Evolutionary conservation across 2,888 invertebrate genomes (phyloP).

Genomic region (Pandemis corylana): DNA sequence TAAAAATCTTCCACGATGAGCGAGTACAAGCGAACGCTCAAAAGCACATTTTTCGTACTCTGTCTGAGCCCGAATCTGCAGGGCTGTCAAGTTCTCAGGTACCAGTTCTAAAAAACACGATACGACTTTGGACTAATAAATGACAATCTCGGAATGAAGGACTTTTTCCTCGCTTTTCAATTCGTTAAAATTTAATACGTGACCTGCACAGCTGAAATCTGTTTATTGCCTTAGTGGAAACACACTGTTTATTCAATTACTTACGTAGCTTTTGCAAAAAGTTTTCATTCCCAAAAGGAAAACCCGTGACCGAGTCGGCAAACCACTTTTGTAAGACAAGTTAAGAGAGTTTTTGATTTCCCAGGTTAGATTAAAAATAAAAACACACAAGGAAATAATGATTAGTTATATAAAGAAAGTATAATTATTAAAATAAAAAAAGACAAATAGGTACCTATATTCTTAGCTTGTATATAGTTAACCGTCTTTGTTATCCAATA

Average conservation of each 20-base stretch:
- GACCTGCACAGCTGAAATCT: neutral
- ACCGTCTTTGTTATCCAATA: too few relatives aligned
- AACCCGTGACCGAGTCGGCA: neutral
- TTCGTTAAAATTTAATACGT: slow-evolving; percentile 5
- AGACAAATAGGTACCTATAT: too few relatives aligned
- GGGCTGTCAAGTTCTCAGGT: slow-evolving; percentile 70
- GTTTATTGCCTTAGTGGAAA: neutral
- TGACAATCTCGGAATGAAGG: neutral
- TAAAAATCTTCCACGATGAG: slow-evolving; percentile 63
- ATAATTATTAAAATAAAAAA: too few relatives aligned
- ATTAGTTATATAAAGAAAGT: too few relatives aligned
- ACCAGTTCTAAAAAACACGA: slow-evolving; percentile 65
- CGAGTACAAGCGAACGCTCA: slow-evolving; percentile 69
- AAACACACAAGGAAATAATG: too few relatives aligned
- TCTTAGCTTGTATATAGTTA: too few relatives aligned
- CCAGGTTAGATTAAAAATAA: neutral
- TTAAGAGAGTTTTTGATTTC: neutral
- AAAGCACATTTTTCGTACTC: slow-evolving; percentile 78
- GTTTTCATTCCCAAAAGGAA: neutral
- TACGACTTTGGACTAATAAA: neutral
- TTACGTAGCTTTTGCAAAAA: neutral
- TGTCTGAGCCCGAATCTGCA: slow-evolving; percentile 73
- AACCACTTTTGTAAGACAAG: neutral
- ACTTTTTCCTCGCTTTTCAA: neutral
- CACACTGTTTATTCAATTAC: slow-evolving; percentile 24